phyloP scores from a whole-genome alignment of 2,113 vertebrate genomes.

The Megatriorchis doriae region DNA sequence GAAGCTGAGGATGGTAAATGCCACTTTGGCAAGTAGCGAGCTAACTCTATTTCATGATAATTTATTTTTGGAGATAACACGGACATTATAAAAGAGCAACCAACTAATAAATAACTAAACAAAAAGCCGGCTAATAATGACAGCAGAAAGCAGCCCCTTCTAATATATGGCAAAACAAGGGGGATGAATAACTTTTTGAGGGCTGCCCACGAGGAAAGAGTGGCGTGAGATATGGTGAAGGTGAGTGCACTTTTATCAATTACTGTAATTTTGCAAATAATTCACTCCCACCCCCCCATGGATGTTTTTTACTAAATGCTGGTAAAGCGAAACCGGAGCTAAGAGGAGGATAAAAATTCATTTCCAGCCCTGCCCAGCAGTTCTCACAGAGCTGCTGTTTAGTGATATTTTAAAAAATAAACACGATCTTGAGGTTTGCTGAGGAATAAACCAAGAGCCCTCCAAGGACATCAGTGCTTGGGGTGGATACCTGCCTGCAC shows the following conservation, averaged over 20 bases:
- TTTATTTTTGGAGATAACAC: constrained; percentile 70
- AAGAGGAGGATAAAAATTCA: neutral
- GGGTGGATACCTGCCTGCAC: constrained; percentile 74
- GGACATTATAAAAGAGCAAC: constrained; percentile 66
- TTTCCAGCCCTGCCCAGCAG: neutral
- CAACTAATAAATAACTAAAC: constrained; percentile 66
- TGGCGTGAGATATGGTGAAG: neutral
- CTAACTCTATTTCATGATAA: constrained; percentile 71
- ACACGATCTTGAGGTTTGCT: neutral
- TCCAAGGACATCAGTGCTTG: constrained; percentile 60
- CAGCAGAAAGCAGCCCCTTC: constrained; percentile 43
- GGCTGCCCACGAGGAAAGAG: rapidly evolving
- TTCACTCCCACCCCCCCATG: neutral
- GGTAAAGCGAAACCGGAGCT: neutral
- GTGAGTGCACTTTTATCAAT: neutral
- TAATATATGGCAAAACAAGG: constrained; percentile 27
- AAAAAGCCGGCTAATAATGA: constrained; percentile 40
- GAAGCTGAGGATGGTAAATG: constrained; percentile 70
- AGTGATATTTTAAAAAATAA: constrained; percentile 19
- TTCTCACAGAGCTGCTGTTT: neutral
- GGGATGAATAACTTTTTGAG: constrained; percentile 37
- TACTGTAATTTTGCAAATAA: neutral
- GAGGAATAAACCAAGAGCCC: neutral
- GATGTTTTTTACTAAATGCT: neutral
- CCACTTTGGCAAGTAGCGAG: constrained; percentile 69